A percentile compares a stretch with the other conserved stretches of the same genome.
Evolutionary conservation across 2,888 invertebrate genomes (phyloP).

Genomic region (Hirtodrosophila confusa): DNA sequence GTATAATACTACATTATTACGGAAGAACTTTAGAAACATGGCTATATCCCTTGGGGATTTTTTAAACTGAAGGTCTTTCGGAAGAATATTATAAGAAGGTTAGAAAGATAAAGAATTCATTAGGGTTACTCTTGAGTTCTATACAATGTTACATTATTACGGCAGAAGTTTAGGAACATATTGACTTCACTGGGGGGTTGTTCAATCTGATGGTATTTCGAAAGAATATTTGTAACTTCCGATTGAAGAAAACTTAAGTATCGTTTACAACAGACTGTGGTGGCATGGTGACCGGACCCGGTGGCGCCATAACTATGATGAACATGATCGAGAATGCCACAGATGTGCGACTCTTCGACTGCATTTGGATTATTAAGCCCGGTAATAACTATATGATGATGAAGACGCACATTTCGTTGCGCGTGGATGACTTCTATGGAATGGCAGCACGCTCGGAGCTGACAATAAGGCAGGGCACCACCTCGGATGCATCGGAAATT

Average conservation of each 20-base stretch:
- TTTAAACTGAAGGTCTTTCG: too few relatives aligned
- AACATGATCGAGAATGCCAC: constrained; percentile 87
- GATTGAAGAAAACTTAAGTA: constrained; percentile 9
- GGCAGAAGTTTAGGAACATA: too few relatives aligned
- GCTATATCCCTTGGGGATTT: too few relatives aligned
- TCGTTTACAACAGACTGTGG: constrained; percentile 87
- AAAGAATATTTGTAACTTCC: too few relatives aligned
- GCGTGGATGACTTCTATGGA: constrained; percentile 86
- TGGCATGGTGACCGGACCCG: constrained; percentile 88
- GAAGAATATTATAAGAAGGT: too few relatives aligned
- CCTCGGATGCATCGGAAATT: constrained; percentile 87
- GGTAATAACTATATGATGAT: constrained; percentile 87
- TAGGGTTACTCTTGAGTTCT: too few relatives aligned
- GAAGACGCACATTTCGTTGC: constrained; percentile 88
- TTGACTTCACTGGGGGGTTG: too few relatives aligned
- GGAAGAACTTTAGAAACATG: too few relatives aligned
- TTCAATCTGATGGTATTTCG: too few relatives aligned
- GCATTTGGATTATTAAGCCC: constrained; percentile 89
- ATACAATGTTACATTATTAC: too few relatives aligned
- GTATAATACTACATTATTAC: too few relatives aligned
- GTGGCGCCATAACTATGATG: constrained; percentile 91
- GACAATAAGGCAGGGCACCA: constrained; percentile 88
- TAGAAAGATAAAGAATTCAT: too few relatives aligned
- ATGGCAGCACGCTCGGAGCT: constrained; percentile 88
- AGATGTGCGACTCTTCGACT: constrained; percentile 87